Conservation (phyloP, 1,140 invertebrate genomes). For the Ceratosolen solmsi region DNA sequence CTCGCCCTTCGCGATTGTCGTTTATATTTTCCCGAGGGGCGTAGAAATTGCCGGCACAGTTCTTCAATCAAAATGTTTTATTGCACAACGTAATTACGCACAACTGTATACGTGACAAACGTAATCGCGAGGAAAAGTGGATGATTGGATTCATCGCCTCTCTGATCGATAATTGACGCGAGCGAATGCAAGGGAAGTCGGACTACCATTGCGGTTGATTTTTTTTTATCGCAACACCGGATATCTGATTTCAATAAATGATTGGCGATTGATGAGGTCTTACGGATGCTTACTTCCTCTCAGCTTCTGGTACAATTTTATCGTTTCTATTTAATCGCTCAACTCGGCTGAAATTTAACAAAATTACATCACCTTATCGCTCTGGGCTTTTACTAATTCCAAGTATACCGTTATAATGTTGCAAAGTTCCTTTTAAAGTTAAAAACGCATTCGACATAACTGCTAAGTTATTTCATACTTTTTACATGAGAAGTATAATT, state of each 20-base stretch:
- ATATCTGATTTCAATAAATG: slow-evolving; percentile 42
- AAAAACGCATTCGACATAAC: too few species aligned
- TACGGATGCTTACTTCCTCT: neutral
- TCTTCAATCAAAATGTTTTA: neutral
- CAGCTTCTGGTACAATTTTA: neutral
- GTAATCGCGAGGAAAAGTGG: slow-evolving; percentile 8
- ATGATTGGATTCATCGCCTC: slow-evolving; percentile 59
- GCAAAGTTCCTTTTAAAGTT: too few species aligned
- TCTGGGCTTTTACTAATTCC: too few species aligned
- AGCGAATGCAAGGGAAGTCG: slow-evolving; percentile 31
- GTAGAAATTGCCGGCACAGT: too few species aligned
- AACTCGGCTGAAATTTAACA: neutral
- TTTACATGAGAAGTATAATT: too few species aligned
- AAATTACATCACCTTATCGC: too few species aligned
- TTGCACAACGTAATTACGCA: slow-evolving; percentile 20
- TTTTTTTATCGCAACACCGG: slow-evolving; percentile 10
- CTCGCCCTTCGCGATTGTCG: too few species aligned
- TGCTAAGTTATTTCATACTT: too few species aligned
- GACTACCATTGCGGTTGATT: neutral
- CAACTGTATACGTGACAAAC: slow-evolving; percentile 39
- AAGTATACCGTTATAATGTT: too few species aligned
- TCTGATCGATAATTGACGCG: slow-evolving; percentile 55
- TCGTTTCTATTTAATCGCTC: neutral
- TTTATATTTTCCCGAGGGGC: too few species aligned
- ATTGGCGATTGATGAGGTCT: neutral